Conservation (phyloP, 2,888 invertebrate species). For the Caenorhabditis sp. region DNA sequence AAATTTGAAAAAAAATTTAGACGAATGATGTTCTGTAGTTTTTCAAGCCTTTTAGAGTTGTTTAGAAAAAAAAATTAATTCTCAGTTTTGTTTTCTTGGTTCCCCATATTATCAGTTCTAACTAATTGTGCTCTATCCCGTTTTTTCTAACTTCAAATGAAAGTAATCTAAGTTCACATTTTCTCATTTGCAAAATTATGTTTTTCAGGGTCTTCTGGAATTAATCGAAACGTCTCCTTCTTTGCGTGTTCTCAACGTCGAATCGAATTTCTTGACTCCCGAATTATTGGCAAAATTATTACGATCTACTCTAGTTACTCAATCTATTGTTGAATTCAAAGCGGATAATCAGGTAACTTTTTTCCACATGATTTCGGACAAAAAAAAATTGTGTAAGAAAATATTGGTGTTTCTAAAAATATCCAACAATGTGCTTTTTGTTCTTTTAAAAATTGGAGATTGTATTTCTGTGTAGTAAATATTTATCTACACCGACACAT, state of each 20-base stretch:
- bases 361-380: no score
- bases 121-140: background rate
- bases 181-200: no score
- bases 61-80: no score
- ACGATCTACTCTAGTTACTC: conserved; percentile 84
- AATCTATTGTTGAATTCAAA: conserved; percentile 90
- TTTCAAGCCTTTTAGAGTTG: no score
- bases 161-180: background rate
- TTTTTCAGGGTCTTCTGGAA: conserved; percentile 62
- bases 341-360: conserved; percentile 89
- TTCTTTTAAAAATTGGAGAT: background rate
- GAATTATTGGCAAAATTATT: conserved; percentile 85
- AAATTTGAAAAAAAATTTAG: no score
- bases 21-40: no score
- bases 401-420: background rate
- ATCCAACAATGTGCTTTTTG: background rate
- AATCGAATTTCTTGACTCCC: conserved; percentile 96
- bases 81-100: no score
- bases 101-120: background rate
- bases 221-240: conserved; percentile 72
- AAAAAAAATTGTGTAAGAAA: background rate
- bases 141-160: background rate
- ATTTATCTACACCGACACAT: background rate
- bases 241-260: conserved; percentile 75
- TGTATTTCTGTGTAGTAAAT: background rate